Percentiles rank a stretch among this genome's conserved stretches.
Evolutionary conservation across 1,140 invertebrate species (phyloP).

Genomic region (Bombus haemorrhoidalis): DNA sequence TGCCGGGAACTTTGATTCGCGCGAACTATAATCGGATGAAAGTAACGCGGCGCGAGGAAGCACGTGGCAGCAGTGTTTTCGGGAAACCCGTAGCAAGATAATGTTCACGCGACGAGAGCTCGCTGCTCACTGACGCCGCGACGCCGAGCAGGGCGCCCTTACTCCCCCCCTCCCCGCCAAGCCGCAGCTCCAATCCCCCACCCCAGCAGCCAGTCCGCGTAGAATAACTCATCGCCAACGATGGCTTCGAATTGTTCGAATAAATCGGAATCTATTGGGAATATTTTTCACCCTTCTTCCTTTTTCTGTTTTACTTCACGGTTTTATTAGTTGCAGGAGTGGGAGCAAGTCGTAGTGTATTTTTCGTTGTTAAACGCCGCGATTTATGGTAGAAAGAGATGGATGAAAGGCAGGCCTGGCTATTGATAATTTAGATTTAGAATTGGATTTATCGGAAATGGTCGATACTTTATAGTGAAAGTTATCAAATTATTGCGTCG

Average conservation of each 20-base stretch:
- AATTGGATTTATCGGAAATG: background rate
- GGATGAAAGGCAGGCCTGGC: background rate
- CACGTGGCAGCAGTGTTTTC: constrained; percentile 66
- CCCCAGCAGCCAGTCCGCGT: background rate
- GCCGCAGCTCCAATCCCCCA: background rate
- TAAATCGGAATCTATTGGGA: background rate
- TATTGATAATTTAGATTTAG: background rate
- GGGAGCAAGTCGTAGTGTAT: background rate
- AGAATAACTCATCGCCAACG: constrained; percentile 7
- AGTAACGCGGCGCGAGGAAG: constrained; percentile 13
- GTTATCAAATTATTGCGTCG: background rate
- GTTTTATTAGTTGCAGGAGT: background rate
- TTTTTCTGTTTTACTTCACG: background rate
- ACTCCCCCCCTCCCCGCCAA: background rate
- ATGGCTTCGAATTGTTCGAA: constrained; percentile 2
- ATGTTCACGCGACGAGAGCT: constrained; percentile 68
- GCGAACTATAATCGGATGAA: background rate
- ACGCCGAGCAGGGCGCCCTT: constrained; percentile 11
- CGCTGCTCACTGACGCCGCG: constrained; percentile 71
- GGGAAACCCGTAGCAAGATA: constrained; percentile 31
- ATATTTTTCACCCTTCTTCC: background rate
- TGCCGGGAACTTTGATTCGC: too few relatives aligned
- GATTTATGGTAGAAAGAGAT: background rate
- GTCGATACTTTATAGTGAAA: background rate
- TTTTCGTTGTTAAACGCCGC: background rate